These are phyloP conservation scores for Neotragus pygmaeus DNA, from an alignment of 2,113 vertebrate species.

Conservation along the genomic window DNA sequence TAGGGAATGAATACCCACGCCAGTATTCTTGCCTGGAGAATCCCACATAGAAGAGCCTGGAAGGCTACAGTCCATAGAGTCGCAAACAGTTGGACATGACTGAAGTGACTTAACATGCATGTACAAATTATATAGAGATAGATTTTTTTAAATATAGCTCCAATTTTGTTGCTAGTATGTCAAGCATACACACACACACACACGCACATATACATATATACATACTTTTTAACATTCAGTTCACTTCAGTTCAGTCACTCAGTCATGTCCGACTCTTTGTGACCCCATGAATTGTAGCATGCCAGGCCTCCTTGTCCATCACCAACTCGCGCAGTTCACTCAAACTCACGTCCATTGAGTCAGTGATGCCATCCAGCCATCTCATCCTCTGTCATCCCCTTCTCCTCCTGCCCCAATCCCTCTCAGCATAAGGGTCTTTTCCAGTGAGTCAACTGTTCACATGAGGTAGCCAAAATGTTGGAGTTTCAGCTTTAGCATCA, in stretches of 20 bases:
- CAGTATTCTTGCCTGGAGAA: background rate
- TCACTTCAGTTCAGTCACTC: no score
- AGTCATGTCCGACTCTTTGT: accelerated
- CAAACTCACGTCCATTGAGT: no score
- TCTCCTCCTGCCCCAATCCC: no score
- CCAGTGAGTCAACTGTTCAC: no score
- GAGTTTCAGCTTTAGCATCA: no score
- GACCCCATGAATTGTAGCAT: accelerated
- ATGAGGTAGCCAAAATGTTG: no score
- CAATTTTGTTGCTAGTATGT: background rate
- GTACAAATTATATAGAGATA: background rate
- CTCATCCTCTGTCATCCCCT: no score
- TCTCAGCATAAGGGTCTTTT: no score
- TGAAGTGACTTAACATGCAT: background rate
- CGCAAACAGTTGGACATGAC: background rate
- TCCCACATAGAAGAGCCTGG: background rate
- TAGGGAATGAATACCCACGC: background rate
- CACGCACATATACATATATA: accelerated
- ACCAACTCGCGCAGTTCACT: no score
- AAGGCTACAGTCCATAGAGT: background rate
- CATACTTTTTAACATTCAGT: background rate
- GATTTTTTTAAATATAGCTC: background rate
- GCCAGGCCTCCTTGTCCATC: no score
- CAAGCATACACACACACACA: background rate
- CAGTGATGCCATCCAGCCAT: no score